These are phyloP conservation scores for Eucriotettix oculatus DNA, from an alignment of 2,888 invertebrate species.

Conservation along the genomic window DNA sequence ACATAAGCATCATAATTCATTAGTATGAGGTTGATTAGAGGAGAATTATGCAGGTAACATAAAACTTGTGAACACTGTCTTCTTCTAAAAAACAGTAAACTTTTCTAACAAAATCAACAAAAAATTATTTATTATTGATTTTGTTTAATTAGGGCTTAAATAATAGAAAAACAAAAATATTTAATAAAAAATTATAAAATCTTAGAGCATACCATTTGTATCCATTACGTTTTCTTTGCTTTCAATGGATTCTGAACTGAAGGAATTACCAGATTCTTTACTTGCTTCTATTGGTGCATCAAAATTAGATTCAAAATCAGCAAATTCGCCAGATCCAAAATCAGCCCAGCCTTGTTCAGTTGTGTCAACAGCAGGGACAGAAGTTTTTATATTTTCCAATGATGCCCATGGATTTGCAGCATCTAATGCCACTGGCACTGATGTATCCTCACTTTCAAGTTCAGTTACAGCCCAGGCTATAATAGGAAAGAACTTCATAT, in stretches of 20 bases:
- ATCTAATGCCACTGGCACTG: slow-evolving; percentile 23
- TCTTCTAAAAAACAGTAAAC: too few species aligned
- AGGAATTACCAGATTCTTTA: background rate
- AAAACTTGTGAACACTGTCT: too few species aligned
- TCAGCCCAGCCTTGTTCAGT: slow-evolving; percentile 26
- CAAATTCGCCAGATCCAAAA: slow-evolving; percentile 19
- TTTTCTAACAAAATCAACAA: too few species aligned
- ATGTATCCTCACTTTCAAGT: slow-evolving; percentile 9
- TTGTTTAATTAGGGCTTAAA: too few species aligned
- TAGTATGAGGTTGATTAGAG: too few species aligned
- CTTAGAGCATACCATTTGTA: too few species aligned
- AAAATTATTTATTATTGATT: too few species aligned
- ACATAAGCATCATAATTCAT: too few species aligned
- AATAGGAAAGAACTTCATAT: background rate
- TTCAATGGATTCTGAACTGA: background rate
- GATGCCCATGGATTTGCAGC: slow-evolving; percentile 24
- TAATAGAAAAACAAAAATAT: too few species aligned
- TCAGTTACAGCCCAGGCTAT: slow-evolving; percentile 6
- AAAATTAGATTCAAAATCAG: slow-evolving; percentile 13
- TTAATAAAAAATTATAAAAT: too few species aligned
- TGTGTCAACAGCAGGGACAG: slow-evolving; percentile 17
- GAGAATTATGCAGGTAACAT: too few species aligned
- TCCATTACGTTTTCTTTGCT: background rate
- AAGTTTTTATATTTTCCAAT: slow-evolving; percentile 6
- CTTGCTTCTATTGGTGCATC: background rate